phyloP scores from a whole-genome alignment of 2,797 vertebrate species.

The Apogon talboti region DNA sequence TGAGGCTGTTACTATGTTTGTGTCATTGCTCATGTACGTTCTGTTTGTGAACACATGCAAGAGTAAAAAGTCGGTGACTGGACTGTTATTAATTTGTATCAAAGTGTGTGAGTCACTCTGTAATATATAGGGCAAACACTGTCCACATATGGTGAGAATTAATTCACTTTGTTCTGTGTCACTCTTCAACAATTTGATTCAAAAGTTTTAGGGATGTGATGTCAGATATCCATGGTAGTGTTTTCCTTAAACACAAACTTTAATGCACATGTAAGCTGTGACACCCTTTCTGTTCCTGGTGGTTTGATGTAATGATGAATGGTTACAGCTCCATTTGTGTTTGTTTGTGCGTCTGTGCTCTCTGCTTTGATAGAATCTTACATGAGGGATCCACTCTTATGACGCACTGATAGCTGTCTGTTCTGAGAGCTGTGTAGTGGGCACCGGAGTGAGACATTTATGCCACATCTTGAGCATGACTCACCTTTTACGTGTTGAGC shows the following conservation, averaged over 20 bases:
- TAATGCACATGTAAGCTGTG: neutral
- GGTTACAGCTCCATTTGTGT: neutral
- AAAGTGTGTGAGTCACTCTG: conserved; percentile 26
- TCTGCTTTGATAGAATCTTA: conserved; percentile 18
- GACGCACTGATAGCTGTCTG: conserved; percentile 47
- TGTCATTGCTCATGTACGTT: neutral
- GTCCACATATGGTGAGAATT: neutral
- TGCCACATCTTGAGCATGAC: conserved; percentile 57
- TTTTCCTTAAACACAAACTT: neutral
- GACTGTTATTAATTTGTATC: conserved; percentile 10
- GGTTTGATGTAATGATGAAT: neutral
- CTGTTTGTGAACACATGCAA: neutral
- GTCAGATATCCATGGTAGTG: too few relatives aligned
- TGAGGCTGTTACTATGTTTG: neutral
- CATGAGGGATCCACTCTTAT: conserved; percentile 26
- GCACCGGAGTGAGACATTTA: conserved; percentile 30
- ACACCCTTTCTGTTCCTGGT: neutral
- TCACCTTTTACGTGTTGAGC: conserved; percentile 47
- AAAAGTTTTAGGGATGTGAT: too few relatives aligned
- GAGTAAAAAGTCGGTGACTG: conserved; percentile 9
- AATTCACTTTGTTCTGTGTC: conserved; percentile 6
- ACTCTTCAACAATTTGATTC: neutral
- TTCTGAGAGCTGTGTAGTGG: conserved; percentile 47
- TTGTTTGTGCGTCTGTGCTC: conserved; percentile 4
- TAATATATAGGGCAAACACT: conserved; percentile 11